Evolutionary conservation across 2,113 vertebrate species (phyloP), one percentile per base, ranked within the genome.

Genomic region (Coptodon rendalli): DNA sequence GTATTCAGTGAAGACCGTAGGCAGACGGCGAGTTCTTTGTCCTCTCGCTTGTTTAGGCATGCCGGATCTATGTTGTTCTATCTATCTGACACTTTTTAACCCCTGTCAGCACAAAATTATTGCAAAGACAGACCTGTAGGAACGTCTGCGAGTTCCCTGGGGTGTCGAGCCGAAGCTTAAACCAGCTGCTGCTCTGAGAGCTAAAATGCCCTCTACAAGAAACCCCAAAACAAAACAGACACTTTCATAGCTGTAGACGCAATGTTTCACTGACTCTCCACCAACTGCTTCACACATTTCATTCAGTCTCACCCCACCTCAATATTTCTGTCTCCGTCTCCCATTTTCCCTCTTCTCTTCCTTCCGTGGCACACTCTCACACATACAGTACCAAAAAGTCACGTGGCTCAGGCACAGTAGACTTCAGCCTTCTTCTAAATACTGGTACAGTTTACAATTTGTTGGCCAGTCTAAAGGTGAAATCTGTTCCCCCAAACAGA

Each of bases 171-270:
- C 50, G 52, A 82, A 82, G 82, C 63, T 86, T 53, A 83, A 90
- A 93, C 85, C 88, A 91, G 90, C 89, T 93, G 89, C 86, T 84
- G 81, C 87, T 93, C 80, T 50, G n/a, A 29, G n/a, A 76, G 50
- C 45, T 22, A 68, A 91, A 73, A 88, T 86, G 63, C 56, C 79
- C 43, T 81, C 85, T 86, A 38, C 34, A 82, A 82, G 91, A 89
- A 27, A 2, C 1, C 53, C 19, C 61, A 38, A 38, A 68, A 68
- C 19, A 68, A 68, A 87, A 68, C 53, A 82, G 56, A 48, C 80
- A 80, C 81, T 80, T 80, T 38, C 53, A 31, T n/a, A 45, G 31
- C 34, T 85, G 59, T 29, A 85, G 31, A 88, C 38, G 24, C 57
- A 84, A 54, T 63, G 81, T 80, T 84, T 59, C 54, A 88, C 48